Percentiles rank a stretch among this genome's conserved stretches.
Conservation (phyloP, 2,113 vertebrate species). For the Cathartes aura region DNA sequence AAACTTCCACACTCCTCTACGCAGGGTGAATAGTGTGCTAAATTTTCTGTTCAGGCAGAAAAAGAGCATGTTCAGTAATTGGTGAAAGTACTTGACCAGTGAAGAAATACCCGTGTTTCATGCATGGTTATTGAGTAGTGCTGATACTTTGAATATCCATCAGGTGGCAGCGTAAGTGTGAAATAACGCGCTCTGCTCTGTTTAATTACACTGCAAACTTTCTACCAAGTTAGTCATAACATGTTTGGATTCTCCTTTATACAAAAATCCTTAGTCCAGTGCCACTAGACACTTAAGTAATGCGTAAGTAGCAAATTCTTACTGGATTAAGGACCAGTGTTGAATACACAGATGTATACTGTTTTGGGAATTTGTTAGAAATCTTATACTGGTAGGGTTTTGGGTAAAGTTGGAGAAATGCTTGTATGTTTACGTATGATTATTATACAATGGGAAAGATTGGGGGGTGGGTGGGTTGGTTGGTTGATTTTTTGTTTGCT, state of each 20-base stretch:
- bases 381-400: background rate
- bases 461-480: no score
- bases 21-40: background rate
- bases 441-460: background rate
- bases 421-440: background rate
- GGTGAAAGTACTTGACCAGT: background rate
- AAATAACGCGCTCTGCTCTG: background rate
- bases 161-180: background rate
- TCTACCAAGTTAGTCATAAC: accelerated
- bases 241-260: accelerated
- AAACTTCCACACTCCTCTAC: background rate
- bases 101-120: accelerated
- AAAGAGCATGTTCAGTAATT: background rate
- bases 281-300: background rate
- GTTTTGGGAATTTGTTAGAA: background rate
- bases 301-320: background rate
- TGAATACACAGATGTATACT: background rate
- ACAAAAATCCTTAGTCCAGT: background rate
- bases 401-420: background rate
- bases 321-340: background rate
- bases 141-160: background rate
- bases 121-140: background rate
- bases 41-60: background rate
- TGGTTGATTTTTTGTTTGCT: background rate
- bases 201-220: accelerated